Evolutionary conservation across 2,113 vertebrate species (phyloP), one percentile per base, ranked within the genome.

Genomic region (Meleagris gallopavo): DNA sequence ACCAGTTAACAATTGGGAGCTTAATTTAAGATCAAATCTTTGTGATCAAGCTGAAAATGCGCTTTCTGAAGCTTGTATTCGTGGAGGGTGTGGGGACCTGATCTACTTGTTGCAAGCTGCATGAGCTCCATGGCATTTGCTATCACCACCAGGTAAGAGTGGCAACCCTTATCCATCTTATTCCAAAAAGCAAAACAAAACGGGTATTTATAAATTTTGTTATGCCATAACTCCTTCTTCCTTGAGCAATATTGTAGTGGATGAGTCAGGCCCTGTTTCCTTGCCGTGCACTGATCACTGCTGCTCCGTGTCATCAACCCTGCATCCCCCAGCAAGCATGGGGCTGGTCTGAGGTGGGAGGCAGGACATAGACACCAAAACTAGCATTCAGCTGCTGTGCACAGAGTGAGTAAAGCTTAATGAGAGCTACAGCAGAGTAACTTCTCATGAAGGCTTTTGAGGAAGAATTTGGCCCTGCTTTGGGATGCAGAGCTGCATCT

Each of bases 21-120:
- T 77, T 60, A 81, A 82, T 82, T 87, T 87, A 78, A 85, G 72
- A 58, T 36, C 74, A 57, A 70, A 83, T 93, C 58, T 90, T n/a
- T 12, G n/a, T 70, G 71, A 92, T 94, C 89, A 85, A 46, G 41
- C 62, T 88, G 78, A 70, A 85, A 88, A 69, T 46, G 13, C 74
- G 45, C n/a, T 83, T 15, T 81, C 34, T 83, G 67, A 91, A 88
- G 73, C 60, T 88, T 70, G 27, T 78, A 43, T 43, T 73, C 6
- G 2, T 52, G 52, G 62, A 86, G 84, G 45, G 17, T 34, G 46
- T 81, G 55, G 78, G 75, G 66, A 76, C 82, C 73, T 86, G 36
- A 60, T 94, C 80, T 58, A 54, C 1, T 0, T 64, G 11, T 79
- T 65, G 54, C 24, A 73, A 90, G 50, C n/a, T 77, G 14, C 34